These are phyloP conservation scores for Aradophagus sp. DNA, from an alignment of 1,140 invertebrate species.

Conservation along the genomic window DNA sequence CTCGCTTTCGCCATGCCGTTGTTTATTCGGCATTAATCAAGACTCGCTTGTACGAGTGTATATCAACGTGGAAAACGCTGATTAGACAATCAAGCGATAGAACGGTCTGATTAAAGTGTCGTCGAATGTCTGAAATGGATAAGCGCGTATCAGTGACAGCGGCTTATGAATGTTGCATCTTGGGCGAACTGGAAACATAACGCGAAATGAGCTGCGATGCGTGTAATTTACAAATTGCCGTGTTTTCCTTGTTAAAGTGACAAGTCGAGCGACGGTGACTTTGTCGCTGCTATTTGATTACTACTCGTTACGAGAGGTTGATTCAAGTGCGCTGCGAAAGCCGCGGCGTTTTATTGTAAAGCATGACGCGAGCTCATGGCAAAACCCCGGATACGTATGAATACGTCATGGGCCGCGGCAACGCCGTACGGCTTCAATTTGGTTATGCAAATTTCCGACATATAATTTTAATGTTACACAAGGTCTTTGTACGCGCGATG, in stretches of 20 bases:
- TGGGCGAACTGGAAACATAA: constrained; percentile 35
- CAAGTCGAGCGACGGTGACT: constrained; percentile 40
- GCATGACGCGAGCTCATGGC: constrained; percentile 10
- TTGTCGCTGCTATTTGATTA: constrained; percentile 52
- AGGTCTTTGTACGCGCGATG: constrained; percentile 9
- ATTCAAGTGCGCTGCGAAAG: constrained; percentile 39
- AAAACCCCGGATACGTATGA: constrained; percentile 35
- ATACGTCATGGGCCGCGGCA: constrained; percentile 17
- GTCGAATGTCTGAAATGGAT: no score
- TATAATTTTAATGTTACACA: constrained; percentile 34
- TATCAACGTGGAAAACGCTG: no score
- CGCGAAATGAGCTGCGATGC: constrained; percentile 35
- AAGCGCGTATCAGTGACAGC: no score
- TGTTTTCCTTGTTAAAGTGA: constrained; percentile 37
- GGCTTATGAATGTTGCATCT: constrained; percentile 24
- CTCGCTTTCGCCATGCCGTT: no score
- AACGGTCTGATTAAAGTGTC: no score
- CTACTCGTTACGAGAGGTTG: constrained; percentile 46
- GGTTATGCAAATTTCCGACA: constrained; percentile 26
- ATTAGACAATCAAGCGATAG: no score
- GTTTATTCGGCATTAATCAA: no score
- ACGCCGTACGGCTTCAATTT: constrained; percentile 33
- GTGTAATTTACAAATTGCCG: constrained; percentile 52
- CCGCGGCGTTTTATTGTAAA: constrained; percentile 34
- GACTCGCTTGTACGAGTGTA: no score